phyloP scores from a whole-genome alignment of 2,888 invertebrate genomes.

The Lutraria lutraria region DNA sequence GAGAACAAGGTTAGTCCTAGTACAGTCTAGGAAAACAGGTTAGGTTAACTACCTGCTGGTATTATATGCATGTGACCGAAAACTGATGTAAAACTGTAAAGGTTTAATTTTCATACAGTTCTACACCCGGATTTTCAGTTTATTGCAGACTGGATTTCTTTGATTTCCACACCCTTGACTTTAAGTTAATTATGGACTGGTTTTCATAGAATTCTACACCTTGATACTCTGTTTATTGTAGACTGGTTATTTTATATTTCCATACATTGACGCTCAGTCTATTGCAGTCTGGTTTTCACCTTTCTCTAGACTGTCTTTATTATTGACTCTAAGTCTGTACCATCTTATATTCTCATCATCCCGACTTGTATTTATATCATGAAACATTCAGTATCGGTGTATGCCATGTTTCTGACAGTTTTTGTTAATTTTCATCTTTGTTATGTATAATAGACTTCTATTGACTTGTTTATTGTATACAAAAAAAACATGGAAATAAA shows the following conservation, averaged over 20 bases:
- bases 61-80: too few species aligned
- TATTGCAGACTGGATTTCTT: too few species aligned
- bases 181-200: background rate
- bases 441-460: conserved; percentile 16
- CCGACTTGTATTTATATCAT: background rate
- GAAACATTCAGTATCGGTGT: background rate
- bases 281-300: background rate
- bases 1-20: too few species aligned
- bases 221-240: background rate
- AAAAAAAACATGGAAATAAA: conserved; percentile 20
- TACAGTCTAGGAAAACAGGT: too few species aligned
- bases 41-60: too few species aligned
- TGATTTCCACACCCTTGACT: background rate
- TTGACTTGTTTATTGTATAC: conserved; percentile 23
- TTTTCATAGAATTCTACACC: background rate
- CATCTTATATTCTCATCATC: background rate
- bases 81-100: too few species aligned
- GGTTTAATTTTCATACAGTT: too few species aligned
- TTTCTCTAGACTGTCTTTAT: background rate
- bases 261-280: background rate
- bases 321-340: background rate
- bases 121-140: too few species aligned
- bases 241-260: background rate
- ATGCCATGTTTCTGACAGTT: background rate
- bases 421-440: conserved; percentile 12